Conservation (phyloP, 2,113 vertebrate genomes). For the Uria lomvia region DNA sequence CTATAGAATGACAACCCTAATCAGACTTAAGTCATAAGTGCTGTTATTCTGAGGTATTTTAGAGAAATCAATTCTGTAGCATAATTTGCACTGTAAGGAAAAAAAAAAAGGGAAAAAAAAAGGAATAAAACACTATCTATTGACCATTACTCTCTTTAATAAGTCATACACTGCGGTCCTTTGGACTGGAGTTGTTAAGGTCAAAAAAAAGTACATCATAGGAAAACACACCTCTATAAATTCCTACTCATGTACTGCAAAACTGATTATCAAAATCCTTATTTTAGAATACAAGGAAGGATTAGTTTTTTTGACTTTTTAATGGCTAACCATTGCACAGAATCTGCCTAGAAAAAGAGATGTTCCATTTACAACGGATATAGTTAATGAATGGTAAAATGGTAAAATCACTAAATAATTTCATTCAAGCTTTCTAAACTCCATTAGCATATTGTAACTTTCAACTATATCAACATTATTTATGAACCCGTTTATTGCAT, state of each 20-base stretch:
- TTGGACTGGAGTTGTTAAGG: background rate
- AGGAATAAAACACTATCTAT: background rate
- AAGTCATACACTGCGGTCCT: accelerated
- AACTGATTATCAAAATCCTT: background rate
- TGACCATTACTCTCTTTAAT: background rate
- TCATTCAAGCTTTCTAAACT: background rate
- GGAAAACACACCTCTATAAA: background rate
- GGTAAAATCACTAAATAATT: background rate
- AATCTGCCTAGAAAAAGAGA: background rate
- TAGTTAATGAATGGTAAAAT: background rate
- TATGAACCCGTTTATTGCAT: background rate
- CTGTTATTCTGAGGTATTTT: background rate
- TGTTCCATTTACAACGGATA: background rate
- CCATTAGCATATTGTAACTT: background rate
- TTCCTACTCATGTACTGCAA: background rate
- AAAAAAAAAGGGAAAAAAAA: background rate
- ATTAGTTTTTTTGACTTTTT: background rate
- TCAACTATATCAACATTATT: background rate
- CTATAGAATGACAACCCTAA: background rate
- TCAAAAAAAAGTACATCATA: background rate
- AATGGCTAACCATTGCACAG: background rate
- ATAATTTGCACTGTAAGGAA: background rate
- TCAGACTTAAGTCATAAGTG: background rate
- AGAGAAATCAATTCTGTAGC: background rate
- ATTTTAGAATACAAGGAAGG: background rate